These are phyloP conservation scores for Bovichtus diacanthus DNA, from an alignment of 2,797 vertebrate species.

Conservation along the genomic window DNA sequence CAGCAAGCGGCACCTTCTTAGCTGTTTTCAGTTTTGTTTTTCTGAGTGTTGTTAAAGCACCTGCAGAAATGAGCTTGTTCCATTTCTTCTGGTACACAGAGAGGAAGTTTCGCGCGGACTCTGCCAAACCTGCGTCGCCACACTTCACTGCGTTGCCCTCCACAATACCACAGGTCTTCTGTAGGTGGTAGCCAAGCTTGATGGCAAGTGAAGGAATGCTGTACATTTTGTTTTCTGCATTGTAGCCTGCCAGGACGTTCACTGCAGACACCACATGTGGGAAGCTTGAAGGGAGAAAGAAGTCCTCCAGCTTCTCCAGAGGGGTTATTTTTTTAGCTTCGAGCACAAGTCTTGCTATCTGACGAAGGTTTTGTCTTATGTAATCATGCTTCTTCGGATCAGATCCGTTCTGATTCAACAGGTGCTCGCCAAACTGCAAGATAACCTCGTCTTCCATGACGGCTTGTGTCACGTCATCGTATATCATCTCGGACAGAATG, in stretches of 20 bases:
- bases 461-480: constrained; percentile 61
- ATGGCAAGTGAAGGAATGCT: constrained; percentile 61
- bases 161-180: constrained; percentile 69
- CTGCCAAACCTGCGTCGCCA: constrained; percentile 34
- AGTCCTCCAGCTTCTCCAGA: constrained; percentile 67
- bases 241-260: constrained; percentile 66
- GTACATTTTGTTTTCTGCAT: constrained; percentile 53
- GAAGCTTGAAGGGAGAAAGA: constrained; percentile 69
- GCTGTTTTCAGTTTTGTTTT: constrained; percentile 22
- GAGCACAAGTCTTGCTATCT: constrained; percentile 64
- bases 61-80: constrained; percentile 56
- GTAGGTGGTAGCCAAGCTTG: constrained; percentile 71
- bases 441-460: constrained; percentile 61
- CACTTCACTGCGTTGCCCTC: constrained; percentile 46
- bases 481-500: constrained; percentile 61
- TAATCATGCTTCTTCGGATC: constrained; percentile 38
- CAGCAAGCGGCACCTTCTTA: constrained; percentile 33
- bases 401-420: constrained; percentile 27
- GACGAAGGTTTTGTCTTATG: constrained; percentile 69
- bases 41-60: constrained; percentile 46
- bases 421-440: constrained; percentile 66
- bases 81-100: constrained; percentile 62
- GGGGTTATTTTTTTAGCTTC: constrained; percentile 65
- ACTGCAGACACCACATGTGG: constrained; percentile 67
- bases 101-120: constrained; percentile 61